These are phyloP conservation scores for Ennomos erosarius DNA, from an alignment of 2,888 invertebrate species.

Conservation along the genomic window DNA sequence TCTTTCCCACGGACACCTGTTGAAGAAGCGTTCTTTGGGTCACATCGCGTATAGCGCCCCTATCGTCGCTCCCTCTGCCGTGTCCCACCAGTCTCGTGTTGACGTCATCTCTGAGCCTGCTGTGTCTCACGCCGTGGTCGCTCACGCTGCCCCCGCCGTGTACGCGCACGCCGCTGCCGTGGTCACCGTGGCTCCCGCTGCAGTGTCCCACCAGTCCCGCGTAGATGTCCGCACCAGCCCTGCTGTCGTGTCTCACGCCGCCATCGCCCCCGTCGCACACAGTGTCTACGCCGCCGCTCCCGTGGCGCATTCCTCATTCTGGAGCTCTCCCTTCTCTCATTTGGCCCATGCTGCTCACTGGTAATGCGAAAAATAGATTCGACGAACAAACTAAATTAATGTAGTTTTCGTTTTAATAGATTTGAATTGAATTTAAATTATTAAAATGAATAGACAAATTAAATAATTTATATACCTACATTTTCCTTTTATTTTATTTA, in stretches of 20 bases:
- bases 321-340: conserved; percentile 60
- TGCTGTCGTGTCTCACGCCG: conserved; percentile 53
- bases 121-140: conserved; percentile 55
- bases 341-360: conserved; percentile 57
- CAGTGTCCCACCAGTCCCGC: conserved; percentile 72
- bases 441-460: conserved; percentile 75
- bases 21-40: conserved; percentile 62
- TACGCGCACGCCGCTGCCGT: conserved; percentile 52
- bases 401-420: conserved; percentile 74
- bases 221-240: conserved; percentile 63
- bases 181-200: conserved; percentile 51
- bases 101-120: conserved; percentile 61
- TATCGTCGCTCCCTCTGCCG: conserved; percentile 69
- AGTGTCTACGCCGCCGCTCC: conserved; percentile 50
- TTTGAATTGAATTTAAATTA: conserved; percentile 46
- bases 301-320: conserved; percentile 61
- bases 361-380: conserved; percentile 62
- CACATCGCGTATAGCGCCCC: conserved; percentile 59
- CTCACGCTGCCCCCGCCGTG: conserved; percentile 49
- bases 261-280: conserved; percentile 46
- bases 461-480: conserved; percentile 52
- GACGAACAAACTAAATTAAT: conserved; percentile 50
- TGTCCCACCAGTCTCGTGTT: conserved; percentile 80
- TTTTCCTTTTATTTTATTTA: background rate
- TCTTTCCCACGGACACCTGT: conserved; percentile 50